Evolutionary conservation across 2,113 vertebrate genomes (phyloP).

Genomic region (Forbesichthys papilliferus): DNA sequence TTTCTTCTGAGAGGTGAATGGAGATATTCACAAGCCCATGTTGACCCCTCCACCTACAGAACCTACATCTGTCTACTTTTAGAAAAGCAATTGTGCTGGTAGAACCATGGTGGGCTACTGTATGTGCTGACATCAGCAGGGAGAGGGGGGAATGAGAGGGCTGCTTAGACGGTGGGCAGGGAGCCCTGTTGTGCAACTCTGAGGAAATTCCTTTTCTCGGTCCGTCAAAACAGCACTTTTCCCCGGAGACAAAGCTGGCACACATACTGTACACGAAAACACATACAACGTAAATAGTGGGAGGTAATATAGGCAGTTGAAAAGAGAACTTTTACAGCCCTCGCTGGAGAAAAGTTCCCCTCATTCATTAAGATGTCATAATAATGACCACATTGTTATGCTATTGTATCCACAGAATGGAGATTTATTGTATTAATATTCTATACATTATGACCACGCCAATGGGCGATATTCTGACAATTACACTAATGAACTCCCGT

Average conservation of each 20-base stretch:
- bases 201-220: constrained; percentile 62
- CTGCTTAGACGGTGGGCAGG: constrained; percentile 39
- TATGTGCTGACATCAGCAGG: constrained; percentile 65
- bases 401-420: constrained; percentile 34
- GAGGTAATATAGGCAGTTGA: constrained; percentile 10
- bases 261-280: constrained; percentile 32
- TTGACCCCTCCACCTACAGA: constrained; percentile 43
- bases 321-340: constrained; percentile 28
- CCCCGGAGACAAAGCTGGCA: constrained; percentile 46
- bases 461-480: constrained; percentile 68
- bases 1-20: constrained; percentile 15
- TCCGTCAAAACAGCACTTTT: constrained; percentile 59
- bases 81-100: constrained; percentile 44
- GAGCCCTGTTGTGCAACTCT: constrained; percentile 53
- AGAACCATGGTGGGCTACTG: constrained; percentile 31
- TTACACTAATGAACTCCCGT: constrained; percentile 71
- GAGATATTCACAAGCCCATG: constrained; percentile 22
- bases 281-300: constrained; percentile 31
- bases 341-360: constrained; percentile 29
- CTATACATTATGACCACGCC: constrained; percentile 66
- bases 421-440: constrained; percentile 67
- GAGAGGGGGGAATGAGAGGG: constrained; percentile 11
- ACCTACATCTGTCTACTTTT: constrained; percentile 29
- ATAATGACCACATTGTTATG: constrained; percentile 33
- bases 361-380: constrained; percentile 50